phyloP scores from a whole-genome alignment of 2,888 invertebrate species.

The Oxycera nigricornis region DNA sequence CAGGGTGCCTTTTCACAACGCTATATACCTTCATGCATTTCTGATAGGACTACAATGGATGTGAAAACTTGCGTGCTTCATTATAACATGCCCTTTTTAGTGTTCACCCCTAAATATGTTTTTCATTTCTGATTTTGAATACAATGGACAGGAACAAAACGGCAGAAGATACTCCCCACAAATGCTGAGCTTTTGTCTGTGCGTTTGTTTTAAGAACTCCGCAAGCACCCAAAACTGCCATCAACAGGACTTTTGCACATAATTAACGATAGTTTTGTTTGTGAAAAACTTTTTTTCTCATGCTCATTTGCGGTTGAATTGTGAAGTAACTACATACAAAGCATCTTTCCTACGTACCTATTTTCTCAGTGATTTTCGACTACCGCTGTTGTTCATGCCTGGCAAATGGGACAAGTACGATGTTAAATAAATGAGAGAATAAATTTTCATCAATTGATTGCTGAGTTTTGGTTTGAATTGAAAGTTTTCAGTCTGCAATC shows the following conservation, averaged over 20 bases:
- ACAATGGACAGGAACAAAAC: background rate
- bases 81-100: conserved; percentile 37
- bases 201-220: conserved; percentile 12
- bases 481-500: conserved; percentile 34
- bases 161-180: background rate
- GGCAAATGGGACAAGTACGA: background rate
- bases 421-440: conserved; percentile 28
- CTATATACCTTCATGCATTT: background rate
- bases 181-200: conserved; percentile 28
- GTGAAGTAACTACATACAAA: background rate
- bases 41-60: conserved; percentile 30
- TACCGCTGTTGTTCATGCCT: background rate
- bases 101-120: conserved; percentile 20
- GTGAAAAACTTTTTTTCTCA: conserved; percentile 28
- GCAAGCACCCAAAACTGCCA: conserved; percentile 38
- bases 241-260: conserved; percentile 39
- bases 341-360: background rate
- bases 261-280: conserved; percentile 42
- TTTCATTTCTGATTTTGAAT: conserved; percentile 26
- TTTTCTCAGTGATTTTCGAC: conserved; percentile 13
- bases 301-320: conserved; percentile 31
- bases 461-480: conserved; percentile 12
- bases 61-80: conserved; percentile 37
- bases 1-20: background rate
- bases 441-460: conserved; percentile 28